phyloP scores from a whole-genome alignment of 1,140 invertebrate species.

The Calephelis virginiensis region DNA sequence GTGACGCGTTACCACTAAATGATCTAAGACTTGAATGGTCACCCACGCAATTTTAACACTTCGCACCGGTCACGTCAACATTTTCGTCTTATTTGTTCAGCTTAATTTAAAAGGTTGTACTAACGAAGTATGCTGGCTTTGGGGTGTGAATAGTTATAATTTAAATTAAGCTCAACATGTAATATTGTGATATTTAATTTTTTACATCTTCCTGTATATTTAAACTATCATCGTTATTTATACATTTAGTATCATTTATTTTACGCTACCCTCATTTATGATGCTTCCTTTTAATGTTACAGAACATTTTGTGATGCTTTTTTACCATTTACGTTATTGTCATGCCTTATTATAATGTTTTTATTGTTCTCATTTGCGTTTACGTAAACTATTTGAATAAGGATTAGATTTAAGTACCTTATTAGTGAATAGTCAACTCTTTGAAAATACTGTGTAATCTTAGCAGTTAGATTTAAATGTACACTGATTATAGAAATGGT shows the following conservation, averaged over 20 bases:
- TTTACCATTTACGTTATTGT: slow-evolving; percentile 65
- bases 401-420: slow-evolving; percentile 60
- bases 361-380: slow-evolving; percentile 61
- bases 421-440: slow-evolving; percentile 66
- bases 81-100: slow-evolving; percentile 64
- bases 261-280: slow-evolving; percentile 36
- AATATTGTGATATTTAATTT: slow-evolving; percentile 78
- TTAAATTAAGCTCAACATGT: slow-evolving; percentile 78
- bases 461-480: slow-evolving; percentile 62
- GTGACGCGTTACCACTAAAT: slow-evolving; percentile 48
- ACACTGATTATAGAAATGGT: slow-evolving; percentile 26
- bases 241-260: slow-evolving; percentile 56
- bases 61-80: slow-evolving; percentile 1
- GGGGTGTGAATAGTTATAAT: slow-evolving; percentile 41
- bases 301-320: slow-evolving; percentile 58
- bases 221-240: slow-evolving; percentile 63
- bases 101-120: slow-evolving; percentile 66
- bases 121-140: slow-evolving; percentile 34
- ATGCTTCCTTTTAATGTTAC: slow-evolving; percentile 74
- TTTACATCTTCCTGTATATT: slow-evolving; percentile 60
- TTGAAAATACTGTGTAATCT: slow-evolving; percentile 64
- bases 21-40: slow-evolving; percentile 34
- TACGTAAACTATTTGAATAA: slow-evolving; percentile 63
- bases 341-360: slow-evolving; percentile 49
- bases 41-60: slow-evolving; percentile 32